These are phyloP conservation scores for Dichetophora obliterata DNA, from an alignment of 2,888 invertebrate genomes.

Conservation along the genomic window DNA sequence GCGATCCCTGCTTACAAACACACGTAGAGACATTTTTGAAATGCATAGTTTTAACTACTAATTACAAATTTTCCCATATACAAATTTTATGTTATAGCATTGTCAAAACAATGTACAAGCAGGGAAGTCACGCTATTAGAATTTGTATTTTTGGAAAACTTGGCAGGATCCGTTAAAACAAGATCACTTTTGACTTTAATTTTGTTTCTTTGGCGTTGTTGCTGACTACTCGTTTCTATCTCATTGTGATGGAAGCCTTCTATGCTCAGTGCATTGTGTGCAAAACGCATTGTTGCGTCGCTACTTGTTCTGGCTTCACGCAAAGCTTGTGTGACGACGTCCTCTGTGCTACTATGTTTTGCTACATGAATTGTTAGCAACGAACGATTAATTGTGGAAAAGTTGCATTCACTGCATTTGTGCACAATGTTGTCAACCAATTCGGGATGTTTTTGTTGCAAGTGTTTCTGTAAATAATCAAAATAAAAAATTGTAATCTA, in stretches of 20 bases:
- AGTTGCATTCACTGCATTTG: slow-evolving; percentile 64
- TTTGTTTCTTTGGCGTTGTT: slow-evolving; percentile 54
- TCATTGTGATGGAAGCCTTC: background rate
- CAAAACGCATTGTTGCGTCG: background rate
- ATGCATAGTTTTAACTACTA: slow-evolving; percentile 7
- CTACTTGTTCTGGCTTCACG: slow-evolving; percentile 11
- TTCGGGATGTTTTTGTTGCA: slow-evolving; percentile 84
- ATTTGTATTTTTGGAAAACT: slow-evolving; percentile 49
- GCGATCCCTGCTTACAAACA: no score
- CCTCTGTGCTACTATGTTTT: slow-evolving; percentile 55
- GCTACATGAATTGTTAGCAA: slow-evolving; percentile 64
- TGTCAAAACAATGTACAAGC: slow-evolving; percentile 49
- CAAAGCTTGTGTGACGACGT: slow-evolving; percentile 21
- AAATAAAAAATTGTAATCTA: background rate
- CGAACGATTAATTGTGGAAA: slow-evolving; percentile 65
- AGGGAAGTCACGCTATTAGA: slow-evolving; percentile 37
- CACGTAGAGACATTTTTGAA: background rate
- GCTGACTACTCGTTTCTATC: slow-evolving; percentile 24
- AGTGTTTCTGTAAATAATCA: slow-evolving; percentile 72
- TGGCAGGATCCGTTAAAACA: slow-evolving; percentile 54
- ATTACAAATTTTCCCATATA: background rate
- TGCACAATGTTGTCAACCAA: slow-evolving; percentile 74
- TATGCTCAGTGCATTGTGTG: slow-evolving; percentile 24
- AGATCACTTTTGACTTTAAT: slow-evolving; percentile 67
- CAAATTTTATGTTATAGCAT: slow-evolving; percentile 48